Evolutionary conservation across 2,113 vertebrate genomes (phyloP), one percentile per base, ranked within the genome.

Genomic region (Equus przewalskii): DNA sequence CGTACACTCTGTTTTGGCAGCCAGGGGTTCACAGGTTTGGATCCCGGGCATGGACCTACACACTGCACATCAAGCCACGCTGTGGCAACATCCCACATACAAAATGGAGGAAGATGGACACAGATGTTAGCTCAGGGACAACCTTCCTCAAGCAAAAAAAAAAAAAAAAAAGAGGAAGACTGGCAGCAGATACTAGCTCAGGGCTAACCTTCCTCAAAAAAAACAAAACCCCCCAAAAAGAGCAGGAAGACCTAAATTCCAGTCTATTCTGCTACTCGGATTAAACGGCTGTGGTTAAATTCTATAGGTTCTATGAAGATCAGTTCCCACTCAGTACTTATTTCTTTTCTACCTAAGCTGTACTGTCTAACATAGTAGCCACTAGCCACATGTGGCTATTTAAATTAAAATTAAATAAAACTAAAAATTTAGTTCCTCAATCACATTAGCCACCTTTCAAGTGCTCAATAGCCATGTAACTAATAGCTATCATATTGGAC

Each of bases 241-340:
- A 56, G 33, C 24, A 46, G 7, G 49, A 41, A 72, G 84, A 73
- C 54, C 33, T 73, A 62, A 51, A 94, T 81, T 94, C 24, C n/a
- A 93, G n/a, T 85, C 44, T 84, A 41, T 65, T 85, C 46, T 93
- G 58, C 44, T 72, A 88, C 54, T 51, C 10, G 72, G 67, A 72
- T 89, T 70, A 88, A 70, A 88, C 30, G 41, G n/a, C 64, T 60
- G 33, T 70, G 49, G 62, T 94, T 87, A 89, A 64, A 73, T 89
- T 64, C 67, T 60, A 60, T 80, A 69, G 73, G 44, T 56, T 89
- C 93, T 89, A 33, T n/a, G 28, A 80, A 72, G 22, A 62, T 49
- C 41, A 56, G 28, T 65, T 65, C 14, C 58, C 46, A 65, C n/a
- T 56, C 24, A 44, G 78, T 56, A 89, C 41, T 82, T 82, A 65